Evolutionary conservation across 2,113 vertebrate species (phyloP), one percentile per base, ranked within the genome.

Genomic region (Nansenia antarctica): DNA sequence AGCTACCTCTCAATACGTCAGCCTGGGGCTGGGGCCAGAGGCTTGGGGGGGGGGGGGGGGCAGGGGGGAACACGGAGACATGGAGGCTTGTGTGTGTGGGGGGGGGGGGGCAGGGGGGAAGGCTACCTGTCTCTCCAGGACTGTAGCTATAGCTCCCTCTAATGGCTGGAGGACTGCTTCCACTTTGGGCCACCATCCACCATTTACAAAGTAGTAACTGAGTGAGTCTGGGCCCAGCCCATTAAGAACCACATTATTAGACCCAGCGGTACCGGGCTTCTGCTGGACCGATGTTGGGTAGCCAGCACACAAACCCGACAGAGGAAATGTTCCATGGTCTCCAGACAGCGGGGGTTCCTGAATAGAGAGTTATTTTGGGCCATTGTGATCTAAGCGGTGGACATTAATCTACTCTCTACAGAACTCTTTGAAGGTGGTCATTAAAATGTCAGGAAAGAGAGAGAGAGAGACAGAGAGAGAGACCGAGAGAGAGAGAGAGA

Each of bases 341-440:
- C 18, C 35, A 1, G 18, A 60, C 65, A 73, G 76, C 74, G 49
- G 70, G 54, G 0, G 35, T 52, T 34, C 3, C 26, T 2, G n/a
- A n/a, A 2, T 52, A 11, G 42, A 4, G 52, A 79, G 79, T 77
- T 87, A 75, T 84, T 87, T 78, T 74, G 69, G 86, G 87, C 76
- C 61, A 81, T 79, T 82, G 77, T 83, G 78, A 83, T 83, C 82
- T 82, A 82, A 85, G 77, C 68, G 2, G 79, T 52, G 85, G 87
- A 89, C 84, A 88, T 83, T 85, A 88, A 88, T 90, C 87, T 80
- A 85, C 82, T 86, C 74, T 62, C 69, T 65, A 57, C 81, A 73
- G 66, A 80, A 63, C 5, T 59, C 79, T 87, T 90, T 86, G 82
- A 87, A 87, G 86, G 79, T 81, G 80, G 84, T 82, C 67, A 64